Conservation (phyloP, 2,797 vertebrate species). For the Bovichtus diacanthus region DNA sequence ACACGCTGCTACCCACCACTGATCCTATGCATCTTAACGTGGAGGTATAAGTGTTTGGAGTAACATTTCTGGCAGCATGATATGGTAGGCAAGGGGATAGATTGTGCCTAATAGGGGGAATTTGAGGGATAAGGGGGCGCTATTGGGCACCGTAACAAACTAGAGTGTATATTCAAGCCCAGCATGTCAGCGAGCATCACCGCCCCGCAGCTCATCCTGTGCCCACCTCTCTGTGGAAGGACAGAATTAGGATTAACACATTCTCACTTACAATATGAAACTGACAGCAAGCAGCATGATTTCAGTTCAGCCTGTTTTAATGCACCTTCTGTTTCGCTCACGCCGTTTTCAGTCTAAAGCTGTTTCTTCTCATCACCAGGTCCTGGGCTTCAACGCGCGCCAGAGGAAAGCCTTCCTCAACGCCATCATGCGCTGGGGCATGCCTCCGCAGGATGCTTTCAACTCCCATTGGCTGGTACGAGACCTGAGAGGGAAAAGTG, state of each 20-base stretch:
- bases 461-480: slow-evolving; percentile 99
- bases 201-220: neutral
- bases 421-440: slow-evolving; percentile 99
- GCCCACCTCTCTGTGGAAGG: neutral
- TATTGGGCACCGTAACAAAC: neutral
- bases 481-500: slow-evolving; percentile 96
- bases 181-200: neutral
- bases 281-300: neutral
- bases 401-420: slow-evolving; percentile 98
- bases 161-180: neutral
- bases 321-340: neutral
- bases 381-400: slow-evolving; percentile 97
- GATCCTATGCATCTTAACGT: neutral
- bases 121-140: neutral
- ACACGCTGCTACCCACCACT: no score
- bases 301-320: neutral
- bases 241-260: neutral
- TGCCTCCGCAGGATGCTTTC: slow-evolving; percentile 99
- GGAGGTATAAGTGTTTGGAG: neutral
- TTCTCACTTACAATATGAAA: neutral
- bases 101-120: neutral
- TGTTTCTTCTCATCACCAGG: slow-evolving; percentile 78
- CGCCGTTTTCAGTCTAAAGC: slow-evolving; percentile 3
- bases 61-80: neutral
- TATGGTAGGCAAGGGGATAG: neutral